These are phyloP conservation scores for Chromobotia macracanthus DNA, from an alignment of 2,797 vertebrate species.

Conservation along the genomic window DNA sequence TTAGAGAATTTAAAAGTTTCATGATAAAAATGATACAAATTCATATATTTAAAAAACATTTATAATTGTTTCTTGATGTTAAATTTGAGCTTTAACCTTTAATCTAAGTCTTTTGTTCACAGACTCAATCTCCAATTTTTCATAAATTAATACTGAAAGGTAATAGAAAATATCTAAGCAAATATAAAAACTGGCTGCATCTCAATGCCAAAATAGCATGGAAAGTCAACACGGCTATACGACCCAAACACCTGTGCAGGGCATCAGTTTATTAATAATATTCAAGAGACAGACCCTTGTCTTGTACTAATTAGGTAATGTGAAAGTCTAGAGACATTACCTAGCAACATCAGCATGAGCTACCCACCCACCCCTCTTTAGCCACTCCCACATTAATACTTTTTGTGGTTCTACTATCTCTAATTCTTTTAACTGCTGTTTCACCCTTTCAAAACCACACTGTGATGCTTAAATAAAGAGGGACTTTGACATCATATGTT, in stretches of 20 bases:
- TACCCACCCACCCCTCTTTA: background rate
- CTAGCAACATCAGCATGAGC: conserved; percentile 1
- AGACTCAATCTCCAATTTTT: too few relatives aligned
- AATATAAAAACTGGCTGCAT: background rate
- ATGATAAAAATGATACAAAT: too few relatives aligned
- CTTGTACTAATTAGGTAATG: background rate
- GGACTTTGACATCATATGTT: background rate
- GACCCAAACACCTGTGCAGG: background rate
- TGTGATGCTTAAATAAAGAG: conserved; percentile 8
- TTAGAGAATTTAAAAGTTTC: too few relatives aligned
- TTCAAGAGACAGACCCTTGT: background rate
- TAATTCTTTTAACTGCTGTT: background rate
- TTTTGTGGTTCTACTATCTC: background rate
- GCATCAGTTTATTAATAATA: background rate
- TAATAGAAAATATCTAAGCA: background rate
- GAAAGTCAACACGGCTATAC: background rate
- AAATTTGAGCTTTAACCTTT: too few relatives aligned
- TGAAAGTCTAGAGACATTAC: background rate
- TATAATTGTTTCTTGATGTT: too few relatives aligned
- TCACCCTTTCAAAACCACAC: background rate
- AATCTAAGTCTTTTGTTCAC: too few relatives aligned
- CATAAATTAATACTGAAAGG: background rate
- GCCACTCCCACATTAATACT: background rate
- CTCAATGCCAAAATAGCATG: background rate
- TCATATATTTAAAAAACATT: too few relatives aligned